Base-by-base conservation (phyloP, 2,113 vertebrate species). In the Daubentonia madagascariensis region DNA sequence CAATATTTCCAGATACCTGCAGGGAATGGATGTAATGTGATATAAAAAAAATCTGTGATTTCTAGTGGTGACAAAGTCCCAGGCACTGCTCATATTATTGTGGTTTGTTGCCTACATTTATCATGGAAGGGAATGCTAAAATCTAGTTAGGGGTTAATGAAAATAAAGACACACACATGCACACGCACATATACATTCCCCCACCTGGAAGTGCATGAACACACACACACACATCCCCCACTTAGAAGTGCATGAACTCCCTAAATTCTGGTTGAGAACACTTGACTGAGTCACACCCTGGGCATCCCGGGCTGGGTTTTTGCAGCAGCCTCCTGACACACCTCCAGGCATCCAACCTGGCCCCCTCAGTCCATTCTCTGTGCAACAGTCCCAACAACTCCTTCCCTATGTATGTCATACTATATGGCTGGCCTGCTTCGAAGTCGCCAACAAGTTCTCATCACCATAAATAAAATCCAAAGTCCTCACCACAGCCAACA, bases 101-200 rank as follows among this genome's bases (percentile, higher is more conserved):
- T 79, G 35, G 54, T 89, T 50, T 52, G 20, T 91, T 73, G 6
- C 65, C 43, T 95, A 50, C 59, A 54, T 43, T 70, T 93, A 76
- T 54, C 45, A 48, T 32, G 35, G 48, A 90, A 40, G 23, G 50
- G 11, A 35, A 86, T 72, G 35, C 11, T 54, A 79, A 75, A 30
- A 73, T 52, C 67, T 23, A 63, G 50, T 45, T 43, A 32, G 45
- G 54, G 52, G 37, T 57, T 61, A 45, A 25, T 67, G 45, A 57
- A 70, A 59, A 18, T 57, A 57, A 57, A 61, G 50, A 23, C 81
- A 30, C 32, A 16, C 32, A 57, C 52, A 52, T 13, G 25, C 43
- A 22, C 30, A 57, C 17, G 45, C 11, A 65, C 12, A 48, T 43
- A 22, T 6, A 65, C 5, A 6, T 4, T 4, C 28, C 75, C 23